Conservation (phyloP, 2,797 vertebrate species). For the Peromyscus aztecus region DNA sequence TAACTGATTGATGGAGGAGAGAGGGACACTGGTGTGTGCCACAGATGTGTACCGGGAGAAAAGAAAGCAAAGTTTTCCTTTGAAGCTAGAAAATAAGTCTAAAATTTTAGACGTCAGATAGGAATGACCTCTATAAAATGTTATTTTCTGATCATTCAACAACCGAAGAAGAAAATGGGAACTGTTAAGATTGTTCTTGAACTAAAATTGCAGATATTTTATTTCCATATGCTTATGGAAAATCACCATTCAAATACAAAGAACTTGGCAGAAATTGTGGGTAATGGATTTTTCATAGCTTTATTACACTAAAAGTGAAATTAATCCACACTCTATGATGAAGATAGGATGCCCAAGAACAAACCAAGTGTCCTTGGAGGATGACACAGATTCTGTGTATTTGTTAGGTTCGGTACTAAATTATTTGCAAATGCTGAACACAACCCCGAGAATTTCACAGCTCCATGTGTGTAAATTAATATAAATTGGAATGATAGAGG, state of each 20-base stretch:
- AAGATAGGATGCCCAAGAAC: not conserved
- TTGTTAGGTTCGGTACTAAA: not conserved
- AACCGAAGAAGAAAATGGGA: not conserved
- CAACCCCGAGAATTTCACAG: not conserved
- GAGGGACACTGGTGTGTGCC: fast-evolving
- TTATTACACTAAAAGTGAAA: not conserved
- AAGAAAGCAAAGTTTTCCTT: not conserved
- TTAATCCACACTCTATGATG: not conserved
- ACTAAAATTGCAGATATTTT: not conserved
- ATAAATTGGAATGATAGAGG: not conserved
- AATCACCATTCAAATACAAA: not conserved
- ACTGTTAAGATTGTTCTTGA: not conserved
- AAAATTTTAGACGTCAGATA: not conserved
- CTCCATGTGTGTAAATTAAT: not conserved
- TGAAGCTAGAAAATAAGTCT: not conserved
- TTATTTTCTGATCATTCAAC: not conserved
- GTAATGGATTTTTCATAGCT: not conserved
- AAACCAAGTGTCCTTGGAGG: not conserved
- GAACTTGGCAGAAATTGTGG: not conserved
- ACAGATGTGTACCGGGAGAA: not conserved
- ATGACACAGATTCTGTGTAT: not conserved
- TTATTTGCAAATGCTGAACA: not conserved
- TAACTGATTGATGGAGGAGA: not conserved
- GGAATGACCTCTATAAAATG: not conserved
- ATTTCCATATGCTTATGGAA: not conserved